Conservation (phyloP, 1,140 invertebrate species). For the Macrobrachium rosenbergii region DNA sequence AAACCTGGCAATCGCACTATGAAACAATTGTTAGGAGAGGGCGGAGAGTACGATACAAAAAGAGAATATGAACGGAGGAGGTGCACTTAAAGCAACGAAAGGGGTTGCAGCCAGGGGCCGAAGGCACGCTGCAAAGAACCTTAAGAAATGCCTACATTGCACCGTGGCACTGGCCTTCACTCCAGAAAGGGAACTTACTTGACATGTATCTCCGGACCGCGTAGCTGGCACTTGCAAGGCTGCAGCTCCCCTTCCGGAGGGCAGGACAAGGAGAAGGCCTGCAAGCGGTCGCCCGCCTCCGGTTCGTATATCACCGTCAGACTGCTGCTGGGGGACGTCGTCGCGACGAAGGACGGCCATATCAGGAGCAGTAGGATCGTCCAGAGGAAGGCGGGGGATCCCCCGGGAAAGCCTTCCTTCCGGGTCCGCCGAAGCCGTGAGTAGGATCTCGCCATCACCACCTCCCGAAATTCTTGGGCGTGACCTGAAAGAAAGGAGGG, state of each 20-base stretch:
- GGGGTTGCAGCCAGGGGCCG: too few relatives aligned
- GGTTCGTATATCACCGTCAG: neutral
- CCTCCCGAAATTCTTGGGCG: neutral
- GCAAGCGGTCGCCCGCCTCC: neutral
- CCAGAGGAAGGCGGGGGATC: neutral
- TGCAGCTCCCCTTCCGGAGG: constrained; percentile 1
- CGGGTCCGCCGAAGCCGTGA: neutral
- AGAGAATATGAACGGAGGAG: too few relatives aligned
- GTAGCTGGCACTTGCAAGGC: constrained; percentile 32
- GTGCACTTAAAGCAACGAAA: too few relatives aligned
- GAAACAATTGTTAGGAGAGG: too few relatives aligned
- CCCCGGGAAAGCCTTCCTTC: neutral
- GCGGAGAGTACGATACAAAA: too few relatives aligned
- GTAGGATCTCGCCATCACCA: neutral
- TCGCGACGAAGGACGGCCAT: neutral
- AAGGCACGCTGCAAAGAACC: neutral
- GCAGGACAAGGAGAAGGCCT: neutral
- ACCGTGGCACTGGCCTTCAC: neutral
- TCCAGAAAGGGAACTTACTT: constrained; percentile 15
- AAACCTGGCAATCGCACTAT: too few relatives aligned
- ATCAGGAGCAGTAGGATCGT: neutral
- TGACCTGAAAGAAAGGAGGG: neutral
- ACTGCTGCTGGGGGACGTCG: neutral
- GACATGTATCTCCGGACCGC: constrained; percentile 20
- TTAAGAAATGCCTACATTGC: neutral